Evolutionary conservation across 2,888 invertebrate species (phyloP), one percentile per base, ranked within the genome.

Genomic region (Globia sparganii): DNA sequence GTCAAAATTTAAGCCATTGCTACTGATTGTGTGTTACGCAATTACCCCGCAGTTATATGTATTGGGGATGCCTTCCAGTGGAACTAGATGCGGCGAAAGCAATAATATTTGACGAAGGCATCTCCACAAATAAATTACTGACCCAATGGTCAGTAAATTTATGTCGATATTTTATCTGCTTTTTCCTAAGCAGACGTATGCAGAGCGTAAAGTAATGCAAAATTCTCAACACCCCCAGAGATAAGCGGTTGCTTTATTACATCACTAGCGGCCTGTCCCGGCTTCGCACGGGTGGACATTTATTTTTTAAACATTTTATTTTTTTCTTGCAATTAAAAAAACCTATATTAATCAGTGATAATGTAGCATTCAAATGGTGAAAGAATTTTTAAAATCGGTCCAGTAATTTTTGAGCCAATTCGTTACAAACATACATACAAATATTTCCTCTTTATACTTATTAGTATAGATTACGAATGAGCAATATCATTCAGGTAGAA

Each of bases 401-500:
- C n/a, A n/a, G n/a, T n/a, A n/a, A n/a, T n/a, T n/a, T n/a, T n/a
- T n/a, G n/a, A n/a, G n/a, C n/a, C n/a, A n/a, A n/a, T n/a, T n/a
- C n/a, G n/a, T n/a, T n/a, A n/a, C n/a, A n/a, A n/a, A n/a, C n/a
- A n/a, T n/a, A n/a, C n/a, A n/a, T n/a, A n/a, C n/a, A n/a, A n/a
- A n/a, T n/a, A n/a, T n/a, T n/a, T n/a, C n/a, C n/a, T n/a, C n/a
- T n/a, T n/a, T n/a, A n/a, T n/a, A n/a, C n/a, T n/a, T n/a, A n/a
- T n/a, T n/a, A n/a, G n/a, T n/a, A n/a, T n/a, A n/a, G n/a, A n/a
- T 81, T 64, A 77, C 56, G 78, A 84, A 84, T 81, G 70, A 81
- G 59, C 81, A 75, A 79, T 86, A 77, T 81, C 77, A 87, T 79
- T 82, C 74, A 87, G 87, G 85, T 86, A 82, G 46, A 87, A 85